Base-by-base conservation (phyloP, 2,113 vertebrate genomes). In the Tympanuchus pallidicinctus region DNA sequence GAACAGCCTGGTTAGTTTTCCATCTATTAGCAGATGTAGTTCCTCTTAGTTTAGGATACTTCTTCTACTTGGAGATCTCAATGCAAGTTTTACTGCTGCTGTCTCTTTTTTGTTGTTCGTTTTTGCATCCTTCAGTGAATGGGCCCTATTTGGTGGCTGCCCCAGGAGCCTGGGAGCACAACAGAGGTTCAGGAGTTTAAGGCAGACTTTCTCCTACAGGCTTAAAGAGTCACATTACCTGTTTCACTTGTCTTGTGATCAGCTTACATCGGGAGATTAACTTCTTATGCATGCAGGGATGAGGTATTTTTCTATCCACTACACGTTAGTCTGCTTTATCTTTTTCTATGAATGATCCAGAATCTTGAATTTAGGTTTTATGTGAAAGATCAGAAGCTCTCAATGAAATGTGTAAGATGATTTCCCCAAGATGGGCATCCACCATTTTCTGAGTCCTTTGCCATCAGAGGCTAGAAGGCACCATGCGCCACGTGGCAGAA, bases 191-290 rank as follows among this genome's bases (percentile, higher is more conserved):
- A 85, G 67, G 78, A 91, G 45, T 95, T 92, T 87, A 91, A 82
- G 82, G 54, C 40, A 91, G 82, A 28, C 74, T 94, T 92, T 92
- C 50, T 92, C 8, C 27, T 89, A 54, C 27, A 80, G 50, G 59
- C 54, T 92, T 70, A 45, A 34, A 52, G 78, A 91, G 72, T 91
- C 79, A 86, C 12, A 5, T 80, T 88, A 88, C 64, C 82, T 73
- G 82, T 94, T 95, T 80, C 48, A 27, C 54, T 88, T 88, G 85
- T 80, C 67, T 83, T 93, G 47, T 83, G 88, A 93, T 91, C 72
- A 89, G 47, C 75, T 94, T 91, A 88, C 95, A 95, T 70, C 72
- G 73, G 70, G 82, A 91, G 85, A 88, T 89, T 90, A 93, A 88
- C 76, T 56, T 91, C 73, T 80, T 80, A 74, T 63, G 32, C 2